A percentile compares a stretch with the other conserved stretches of the same genome.
Evolutionary conservation across 1,140 invertebrate species (phyloP).

Genomic region (Lamellibrachia luymesi): DNA sequence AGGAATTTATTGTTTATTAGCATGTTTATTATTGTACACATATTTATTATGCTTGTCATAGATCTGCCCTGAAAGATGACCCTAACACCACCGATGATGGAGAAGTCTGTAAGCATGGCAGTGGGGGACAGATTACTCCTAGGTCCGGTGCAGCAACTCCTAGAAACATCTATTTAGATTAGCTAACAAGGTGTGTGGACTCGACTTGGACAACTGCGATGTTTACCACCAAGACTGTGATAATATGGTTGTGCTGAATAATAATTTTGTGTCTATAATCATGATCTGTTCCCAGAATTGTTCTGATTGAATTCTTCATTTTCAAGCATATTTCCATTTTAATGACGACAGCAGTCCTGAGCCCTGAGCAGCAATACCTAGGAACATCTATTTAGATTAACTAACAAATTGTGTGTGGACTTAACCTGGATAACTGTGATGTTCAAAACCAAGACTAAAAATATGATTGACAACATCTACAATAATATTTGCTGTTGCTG

Average conservation of each 20-base stretch:
- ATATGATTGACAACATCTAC: too few species aligned
- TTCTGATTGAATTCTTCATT: too few species aligned
- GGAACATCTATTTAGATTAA: neutral
- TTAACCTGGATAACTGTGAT: neutral
- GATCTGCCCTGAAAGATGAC: neutral
- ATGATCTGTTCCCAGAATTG: too few species aligned
- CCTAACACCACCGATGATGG: neutral
- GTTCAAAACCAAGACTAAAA: neutral
- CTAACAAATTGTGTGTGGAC: neutral
- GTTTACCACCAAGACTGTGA: too few species aligned
- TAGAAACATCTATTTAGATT: neutral
- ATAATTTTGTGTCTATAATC: too few species aligned
- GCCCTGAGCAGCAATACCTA: neutral
- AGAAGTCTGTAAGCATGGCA: too few species aligned
- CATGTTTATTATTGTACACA: neutral
- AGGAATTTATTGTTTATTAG: too few species aligned
- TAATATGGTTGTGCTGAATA: too few species aligned
- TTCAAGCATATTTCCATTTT: too few species aligned
- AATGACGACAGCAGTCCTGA: neutral
- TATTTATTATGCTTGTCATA: neutral
- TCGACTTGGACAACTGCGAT: neutral
- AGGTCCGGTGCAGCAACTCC: neutral
- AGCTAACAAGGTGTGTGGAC: neutral
- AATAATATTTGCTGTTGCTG: too few species aligned
- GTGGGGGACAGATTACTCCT: neutral